A percentile compares a stretch with the other conserved stretches of the same genome.
Conservation (phyloP, 2,888 invertebrate genomes). For the Oscheius onirici region DNA sequence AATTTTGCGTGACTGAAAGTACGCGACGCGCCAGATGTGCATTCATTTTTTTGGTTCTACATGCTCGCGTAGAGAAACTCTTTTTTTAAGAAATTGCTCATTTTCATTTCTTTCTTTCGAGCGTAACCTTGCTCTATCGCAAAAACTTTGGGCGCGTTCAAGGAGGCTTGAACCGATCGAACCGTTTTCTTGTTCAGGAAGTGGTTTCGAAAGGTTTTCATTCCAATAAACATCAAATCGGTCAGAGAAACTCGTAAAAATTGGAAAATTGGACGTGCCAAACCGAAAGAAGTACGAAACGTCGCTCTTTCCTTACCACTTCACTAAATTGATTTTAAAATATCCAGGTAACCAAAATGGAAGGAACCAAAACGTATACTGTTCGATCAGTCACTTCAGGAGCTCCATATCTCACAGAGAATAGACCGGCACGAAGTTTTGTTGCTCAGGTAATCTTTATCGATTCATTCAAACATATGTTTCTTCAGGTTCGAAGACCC, state of each 20-base stretch:
- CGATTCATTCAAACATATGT: too few species aligned
- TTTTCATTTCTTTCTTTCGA: neutral
- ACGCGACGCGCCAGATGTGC: too few species aligned
- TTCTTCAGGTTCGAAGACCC: constrained; percentile 14
- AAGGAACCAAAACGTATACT: constrained; percentile 28
- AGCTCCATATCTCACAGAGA: constrained; percentile 20
- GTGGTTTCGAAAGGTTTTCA: neutral
- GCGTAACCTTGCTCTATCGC: neutral
- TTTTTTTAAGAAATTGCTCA: neutral
- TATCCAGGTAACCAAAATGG: neutral
- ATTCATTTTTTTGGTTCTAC: too few species aligned
- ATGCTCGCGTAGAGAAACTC: too few species aligned
- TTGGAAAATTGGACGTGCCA: too few species aligned
- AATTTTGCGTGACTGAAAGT: too few species aligned
- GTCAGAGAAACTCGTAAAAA: neutral
- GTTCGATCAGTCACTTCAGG: constrained; percentile 16
- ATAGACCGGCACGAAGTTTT: neutral
- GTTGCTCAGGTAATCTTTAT: neutral
- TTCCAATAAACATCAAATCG: neutral
- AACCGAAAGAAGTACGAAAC: too few species aligned
- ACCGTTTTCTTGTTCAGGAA: neutral
- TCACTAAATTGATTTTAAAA: neutral
- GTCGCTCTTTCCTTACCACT: neutral
- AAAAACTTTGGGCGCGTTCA: neutral
- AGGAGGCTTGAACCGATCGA: neutral